Evolutionary conservation across 1,140 invertebrate genomes (phyloP).

Genomic region (Philotrypesis tridentata): DNA sequence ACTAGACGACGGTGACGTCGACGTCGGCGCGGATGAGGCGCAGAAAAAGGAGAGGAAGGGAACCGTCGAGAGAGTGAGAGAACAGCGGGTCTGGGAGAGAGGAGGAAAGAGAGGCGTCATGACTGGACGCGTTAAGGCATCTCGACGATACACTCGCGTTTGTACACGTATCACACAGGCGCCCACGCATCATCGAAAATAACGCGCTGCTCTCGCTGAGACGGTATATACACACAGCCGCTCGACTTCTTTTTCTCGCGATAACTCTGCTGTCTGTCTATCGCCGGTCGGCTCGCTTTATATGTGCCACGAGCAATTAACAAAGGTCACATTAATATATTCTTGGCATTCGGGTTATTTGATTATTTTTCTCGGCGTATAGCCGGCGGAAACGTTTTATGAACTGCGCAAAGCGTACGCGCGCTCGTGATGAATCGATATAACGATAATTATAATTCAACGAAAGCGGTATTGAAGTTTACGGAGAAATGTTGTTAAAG

Average conservation of each 20-base stretch:
- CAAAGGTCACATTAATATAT: too few relatives aligned
- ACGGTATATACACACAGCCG: background rate
- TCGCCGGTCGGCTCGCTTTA: too few relatives aligned
- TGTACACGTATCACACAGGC: background rate
- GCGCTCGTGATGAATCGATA: too few relatives aligned
- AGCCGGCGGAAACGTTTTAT: too few relatives aligned
- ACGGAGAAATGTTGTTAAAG: too few relatives aligned
- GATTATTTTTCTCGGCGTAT: background rate
- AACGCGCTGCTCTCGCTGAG: conserved; percentile 8
- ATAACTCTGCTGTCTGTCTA: too few relatives aligned
- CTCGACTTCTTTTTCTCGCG: too few relatives aligned
- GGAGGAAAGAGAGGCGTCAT: background rate
- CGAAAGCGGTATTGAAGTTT: too few relatives aligned
- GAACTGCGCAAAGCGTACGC: background rate
- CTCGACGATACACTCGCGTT: background rate
- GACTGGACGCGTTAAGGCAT: conserved; percentile 39
- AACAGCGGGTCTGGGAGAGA: background rate
- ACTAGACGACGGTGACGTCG: background rate
- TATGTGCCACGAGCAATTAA: too few relatives aligned
- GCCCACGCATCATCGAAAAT: conserved; percentile 1
- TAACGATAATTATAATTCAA: too few relatives aligned
- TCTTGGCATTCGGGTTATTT: background rate
- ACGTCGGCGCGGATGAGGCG: background rate
- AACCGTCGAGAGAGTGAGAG: background rate
- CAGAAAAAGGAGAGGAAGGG: background rate